These are phyloP conservation scores for Mamestra brassicae DNA, from an alignment of 2,888 invertebrate species.

Conservation along the genomic window DNA sequence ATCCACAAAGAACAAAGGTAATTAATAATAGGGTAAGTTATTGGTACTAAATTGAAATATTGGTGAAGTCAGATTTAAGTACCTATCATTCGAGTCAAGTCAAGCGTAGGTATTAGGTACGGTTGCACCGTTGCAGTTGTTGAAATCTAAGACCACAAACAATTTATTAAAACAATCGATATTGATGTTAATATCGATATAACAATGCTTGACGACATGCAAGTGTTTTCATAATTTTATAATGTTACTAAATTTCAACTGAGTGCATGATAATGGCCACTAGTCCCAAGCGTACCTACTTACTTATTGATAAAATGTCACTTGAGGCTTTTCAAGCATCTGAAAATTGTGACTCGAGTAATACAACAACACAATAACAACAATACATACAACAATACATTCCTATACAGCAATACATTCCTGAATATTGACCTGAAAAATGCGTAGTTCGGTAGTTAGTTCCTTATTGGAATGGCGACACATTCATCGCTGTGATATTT, in stretches of 20 bases:
- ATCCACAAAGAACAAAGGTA: neutral
- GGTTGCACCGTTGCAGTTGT: neutral
- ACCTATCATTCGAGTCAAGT: slow-evolving; percentile 14
- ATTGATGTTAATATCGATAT: slow-evolving; percentile 40
- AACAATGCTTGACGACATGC: slow-evolving; percentile 27
- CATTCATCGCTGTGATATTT: slow-evolving; percentile 48
- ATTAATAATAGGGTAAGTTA: neutral
- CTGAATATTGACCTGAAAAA: slow-evolving; percentile 6
- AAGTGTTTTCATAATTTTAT: slow-evolving; percentile 37
- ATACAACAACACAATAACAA: neutral
- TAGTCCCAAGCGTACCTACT: neutral
- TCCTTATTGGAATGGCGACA: slow-evolving; percentile 22
- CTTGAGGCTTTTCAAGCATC: neutral
- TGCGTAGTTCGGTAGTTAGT: slow-evolving; percentile 15
- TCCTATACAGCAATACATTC: neutral
- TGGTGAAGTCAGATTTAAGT: too few species aligned
- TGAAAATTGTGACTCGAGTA: neutral
- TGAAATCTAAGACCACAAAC: slow-evolving; percentile 10
- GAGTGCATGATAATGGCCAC: slow-evolving; percentile 4
- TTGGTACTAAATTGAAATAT: neutral
- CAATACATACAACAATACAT: neutral
- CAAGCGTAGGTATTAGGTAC: too few species aligned
- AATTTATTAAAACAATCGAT: slow-evolving; percentile 40
- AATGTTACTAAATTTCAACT: slow-evolving; percentile 3
- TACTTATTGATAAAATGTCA: slow-evolving; percentile 11